Conservation (phyloP, 2,888 invertebrate genomes). For the Lithophane socia region DNA sequence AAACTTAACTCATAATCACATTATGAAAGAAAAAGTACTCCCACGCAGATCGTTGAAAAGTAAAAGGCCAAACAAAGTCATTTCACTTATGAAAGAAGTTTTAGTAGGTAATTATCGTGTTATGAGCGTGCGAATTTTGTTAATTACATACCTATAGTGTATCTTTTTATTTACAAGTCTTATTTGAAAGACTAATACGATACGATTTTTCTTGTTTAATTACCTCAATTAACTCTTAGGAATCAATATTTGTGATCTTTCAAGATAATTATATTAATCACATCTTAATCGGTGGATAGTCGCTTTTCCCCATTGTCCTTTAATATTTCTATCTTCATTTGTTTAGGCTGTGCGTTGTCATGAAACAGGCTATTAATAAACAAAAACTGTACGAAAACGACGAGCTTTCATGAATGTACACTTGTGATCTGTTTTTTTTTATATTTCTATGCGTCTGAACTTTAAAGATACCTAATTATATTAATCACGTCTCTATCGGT, state of each 20-base stretch:
- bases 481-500: no score
- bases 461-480: no score
- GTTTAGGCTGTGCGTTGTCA: not conserved
- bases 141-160: not conserved
- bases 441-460: no score
- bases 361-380: no score
- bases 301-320: slow-evolving; percentile 2
- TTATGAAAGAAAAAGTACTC: slow-evolving; percentile 37
- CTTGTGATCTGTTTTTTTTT: no score
- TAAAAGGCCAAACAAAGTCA: slow-evolving; percentile 45
- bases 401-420: not conserved
- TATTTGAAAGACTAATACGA: not conserved
- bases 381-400: no score
- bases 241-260: slow-evolving; percentile 12
- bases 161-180: not conserved
- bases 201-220: not conserved
- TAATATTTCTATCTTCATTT: not conserved
- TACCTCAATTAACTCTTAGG: not conserved
- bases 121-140: slow-evolving; percentile 17
- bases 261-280: not conserved
- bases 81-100: slow-evolving; percentile 17
- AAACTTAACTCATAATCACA: slow-evolving; percentile 31
- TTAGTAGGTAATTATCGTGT: slow-evolving; percentile 7
- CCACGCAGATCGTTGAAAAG: slow-evolving; percentile 54
- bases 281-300: not conserved